Conservation (phyloP, 2,888 invertebrate species). For the Prosopocoilus inquinatus region DNA sequence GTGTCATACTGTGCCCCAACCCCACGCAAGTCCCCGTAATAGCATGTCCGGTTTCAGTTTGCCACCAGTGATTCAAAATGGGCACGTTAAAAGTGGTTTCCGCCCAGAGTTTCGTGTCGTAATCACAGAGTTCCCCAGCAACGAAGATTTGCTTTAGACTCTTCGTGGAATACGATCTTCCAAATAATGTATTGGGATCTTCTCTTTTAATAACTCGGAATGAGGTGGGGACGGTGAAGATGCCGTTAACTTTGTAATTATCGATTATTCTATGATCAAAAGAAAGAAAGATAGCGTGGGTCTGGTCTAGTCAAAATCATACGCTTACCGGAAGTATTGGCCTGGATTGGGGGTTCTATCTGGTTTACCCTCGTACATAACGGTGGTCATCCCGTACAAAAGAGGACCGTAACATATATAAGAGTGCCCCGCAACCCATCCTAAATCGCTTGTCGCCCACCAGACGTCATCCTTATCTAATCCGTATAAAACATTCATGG, state of each 20-base stretch:
- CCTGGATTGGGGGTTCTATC: conserved; percentile 92
- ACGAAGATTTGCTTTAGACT: conserved; percentile 74
- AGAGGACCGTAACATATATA: conserved; percentile 93
- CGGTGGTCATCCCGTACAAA: conserved; percentile 74
- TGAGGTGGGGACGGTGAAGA: conserved; percentile 91
- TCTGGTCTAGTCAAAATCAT: neutral
- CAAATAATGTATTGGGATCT: conserved; percentile 68
- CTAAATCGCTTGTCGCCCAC: conserved; percentile 89
- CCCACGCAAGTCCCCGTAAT: conserved; percentile 84
- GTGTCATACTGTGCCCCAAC: conserved; percentile 66
- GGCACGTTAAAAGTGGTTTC: conserved; percentile 70
- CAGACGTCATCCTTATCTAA: conserved; percentile 75
- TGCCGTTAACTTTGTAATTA: conserved; percentile 78
- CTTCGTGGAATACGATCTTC: conserved; percentile 65
- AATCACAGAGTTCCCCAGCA: conserved; percentile 92
- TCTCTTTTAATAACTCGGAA: conserved; percentile 80
- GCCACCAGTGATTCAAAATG: conserved; percentile 95
- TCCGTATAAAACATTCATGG: conserved; percentile 80
- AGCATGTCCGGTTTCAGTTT: conserved; percentile 91
- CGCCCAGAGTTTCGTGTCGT: conserved; percentile 81
- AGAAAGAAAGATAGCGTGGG: neutral
- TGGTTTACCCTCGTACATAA: conserved; percentile 91
- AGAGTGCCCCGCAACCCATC: conserved; percentile 94
- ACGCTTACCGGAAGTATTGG: conserved; percentile 77
- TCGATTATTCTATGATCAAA: conserved; percentile 70